phyloP scores from a whole-genome alignment of 2,797 vertebrate genomes.

The Molossus molossus region DNA sequence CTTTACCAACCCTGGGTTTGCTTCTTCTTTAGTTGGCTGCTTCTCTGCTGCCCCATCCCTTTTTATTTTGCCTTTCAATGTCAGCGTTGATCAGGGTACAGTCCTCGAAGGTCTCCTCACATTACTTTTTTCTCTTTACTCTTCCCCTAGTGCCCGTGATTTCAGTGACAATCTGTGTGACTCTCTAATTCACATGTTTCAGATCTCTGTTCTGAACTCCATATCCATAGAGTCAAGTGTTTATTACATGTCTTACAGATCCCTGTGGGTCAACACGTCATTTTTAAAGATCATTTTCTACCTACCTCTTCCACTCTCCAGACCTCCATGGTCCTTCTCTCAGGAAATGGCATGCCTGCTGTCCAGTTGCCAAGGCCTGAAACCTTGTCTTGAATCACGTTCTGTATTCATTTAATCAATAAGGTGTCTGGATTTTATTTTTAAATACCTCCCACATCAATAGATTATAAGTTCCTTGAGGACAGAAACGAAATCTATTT shows the following conservation, averaged over 20 bases:
- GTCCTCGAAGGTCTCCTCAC: background rate
- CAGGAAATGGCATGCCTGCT: background rate
- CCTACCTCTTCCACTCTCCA: background rate
- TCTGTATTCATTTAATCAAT: background rate
- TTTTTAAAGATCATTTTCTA: background rate
- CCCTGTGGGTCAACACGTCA: background rate
- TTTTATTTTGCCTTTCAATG: background rate
- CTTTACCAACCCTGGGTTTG: background rate
- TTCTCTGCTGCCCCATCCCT: background rate
- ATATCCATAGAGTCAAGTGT: background rate
- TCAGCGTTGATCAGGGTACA: constrained; percentile 6
- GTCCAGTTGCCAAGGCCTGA: background rate
- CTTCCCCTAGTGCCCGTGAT: background rate
- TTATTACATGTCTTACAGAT: background rate
- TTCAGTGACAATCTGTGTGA: background rate
- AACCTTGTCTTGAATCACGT: background rate
- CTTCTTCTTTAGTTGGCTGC: background rate
- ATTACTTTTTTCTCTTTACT: background rate
- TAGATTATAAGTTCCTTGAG: constrained; percentile 2
- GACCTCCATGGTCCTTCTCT: constrained; percentile 5
- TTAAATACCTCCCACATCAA: constrained; percentile 7
- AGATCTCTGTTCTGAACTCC: constrained; percentile 3
- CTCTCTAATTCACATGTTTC: background rate
- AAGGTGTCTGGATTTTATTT: constrained; percentile 19
- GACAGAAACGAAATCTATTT: background rate